Base-by-base conservation (phyloP, 2,888 invertebrate species). In the Capitulum mitella region DNA sequence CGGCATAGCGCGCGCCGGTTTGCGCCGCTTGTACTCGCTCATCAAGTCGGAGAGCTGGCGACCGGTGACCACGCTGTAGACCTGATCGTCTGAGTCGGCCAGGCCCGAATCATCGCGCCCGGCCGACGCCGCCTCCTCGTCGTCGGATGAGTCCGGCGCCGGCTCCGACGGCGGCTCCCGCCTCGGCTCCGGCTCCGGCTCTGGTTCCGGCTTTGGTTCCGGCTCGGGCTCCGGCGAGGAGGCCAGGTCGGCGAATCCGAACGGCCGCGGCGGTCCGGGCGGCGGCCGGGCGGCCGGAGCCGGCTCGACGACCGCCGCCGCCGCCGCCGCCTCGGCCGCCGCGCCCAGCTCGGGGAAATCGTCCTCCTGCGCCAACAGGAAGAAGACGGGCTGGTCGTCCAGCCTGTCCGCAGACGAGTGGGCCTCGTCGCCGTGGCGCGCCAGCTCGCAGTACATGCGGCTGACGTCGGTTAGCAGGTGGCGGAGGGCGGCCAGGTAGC, bases 21-120 rank as follows among this genome's bases (percentile, higher is more conserved):
- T 89, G 78, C 87, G 85, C 80, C 87, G 86, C 82, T 88, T 87
- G 82, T 89, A 89, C 82, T 89, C 88, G 40, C 86, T 86, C 85
- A 89, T 86, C 81, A 89, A 84, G 61, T 85, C 84, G 81, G 86
- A 85, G 76, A 89, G 85, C 81, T 88, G 86, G 80, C 86, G 85
- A 79, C 87, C 86, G 12, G 87, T 87, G 54, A 87, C 86, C 29
- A 87, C 85, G 22, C 85, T 85, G 82, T 87, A 87, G 10, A 87
- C 85, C 46, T 85, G 82, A 48, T 82, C 82, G n/a, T 81, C 80
- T 19, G 77, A 70, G 26, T 80, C 82, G 78, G 77, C 70, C 26
- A 61, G 37, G 37, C 70, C 70, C 1, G 70, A 70, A 37, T 70
- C 70, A 29, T 58, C 58, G 29, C 58, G 58, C 29, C 58, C 58